Evolutionary conservation across 2,797 vertebrate species (phyloP).

Genomic region (Taenioides sp.): DNA sequence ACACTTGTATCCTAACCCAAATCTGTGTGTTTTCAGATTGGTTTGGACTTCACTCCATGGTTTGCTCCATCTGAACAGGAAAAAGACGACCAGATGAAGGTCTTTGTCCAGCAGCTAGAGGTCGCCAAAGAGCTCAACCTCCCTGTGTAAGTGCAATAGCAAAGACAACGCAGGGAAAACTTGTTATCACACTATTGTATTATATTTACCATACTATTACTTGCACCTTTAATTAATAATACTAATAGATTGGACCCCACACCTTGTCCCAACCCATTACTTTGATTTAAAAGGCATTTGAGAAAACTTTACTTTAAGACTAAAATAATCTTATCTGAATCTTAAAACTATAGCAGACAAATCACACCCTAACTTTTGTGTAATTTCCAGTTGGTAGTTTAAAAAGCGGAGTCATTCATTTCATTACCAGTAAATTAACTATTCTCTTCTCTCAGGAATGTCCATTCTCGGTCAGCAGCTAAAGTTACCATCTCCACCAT

Average conservation of each 20-base stretch:
- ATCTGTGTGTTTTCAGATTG: slow-evolving; percentile 32
- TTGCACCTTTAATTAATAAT: not conserved
- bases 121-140: slow-evolving; percentile 62
- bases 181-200: not conserved
- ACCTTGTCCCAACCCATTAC: not conserved
- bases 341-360: not conserved
- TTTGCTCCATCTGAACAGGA: slow-evolving; percentile 43
- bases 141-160: slow-evolving; percentile 36
- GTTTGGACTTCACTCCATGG: slow-evolving; percentile 67
- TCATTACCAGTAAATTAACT: not conserved
- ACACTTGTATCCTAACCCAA: not conserved
- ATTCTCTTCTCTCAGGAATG: slow-evolving; percentile 53
- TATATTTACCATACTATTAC: not conserved
- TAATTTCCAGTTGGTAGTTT: not conserved
- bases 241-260: not conserved
- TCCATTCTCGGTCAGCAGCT: slow-evolving; percentile 66
- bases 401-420: not conserved
- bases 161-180: not conserved
- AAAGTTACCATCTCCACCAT: slow-evolving; percentile 56
- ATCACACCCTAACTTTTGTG: not conserved
- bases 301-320: too few species aligned
- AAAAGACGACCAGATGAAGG: slow-evolving; percentile 51
- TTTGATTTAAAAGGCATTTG: not conserved
- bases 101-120: slow-evolving; percentile 59
- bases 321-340: not conserved